Evolutionary conservation across 2,888 invertebrate genomes (phyloP).

Genomic region (Acrobasis suavella): DNA sequence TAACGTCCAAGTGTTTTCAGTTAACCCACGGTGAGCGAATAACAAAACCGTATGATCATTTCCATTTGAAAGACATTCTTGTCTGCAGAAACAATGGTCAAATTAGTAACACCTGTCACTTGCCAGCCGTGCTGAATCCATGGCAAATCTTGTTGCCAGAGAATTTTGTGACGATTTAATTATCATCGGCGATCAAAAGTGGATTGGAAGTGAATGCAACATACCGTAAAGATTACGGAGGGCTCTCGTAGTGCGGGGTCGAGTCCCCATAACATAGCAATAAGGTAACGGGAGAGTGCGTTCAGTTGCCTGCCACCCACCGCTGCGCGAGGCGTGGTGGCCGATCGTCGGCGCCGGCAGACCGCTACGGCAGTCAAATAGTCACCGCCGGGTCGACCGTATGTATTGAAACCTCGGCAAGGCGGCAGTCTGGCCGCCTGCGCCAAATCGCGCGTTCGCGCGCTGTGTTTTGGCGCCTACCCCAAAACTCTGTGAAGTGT

Average conservation of each 20-base stretch:
- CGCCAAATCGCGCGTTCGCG: slow-evolving; percentile 69
- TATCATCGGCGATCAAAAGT: slow-evolving; percentile 13
- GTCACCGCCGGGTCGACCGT: slow-evolving; percentile 66
- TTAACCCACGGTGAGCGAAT: slow-evolving; percentile 56
- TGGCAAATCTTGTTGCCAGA: slow-evolving; percentile 28
- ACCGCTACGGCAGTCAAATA: slow-evolving; percentile 71
- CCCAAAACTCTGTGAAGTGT: slow-evolving; percentile 58
- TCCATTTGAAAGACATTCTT: slow-evolving; percentile 54
- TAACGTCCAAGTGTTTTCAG: slow-evolving; percentile 73
- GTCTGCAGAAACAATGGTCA: slow-evolving; percentile 48
- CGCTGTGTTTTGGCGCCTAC: slow-evolving; percentile 54
- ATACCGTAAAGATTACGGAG: slow-evolving; percentile 51
- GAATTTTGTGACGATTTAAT: slow-evolving; percentile 22
- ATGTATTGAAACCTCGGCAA: slow-evolving; percentile 62
- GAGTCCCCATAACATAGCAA: slow-evolving; percentile 75
- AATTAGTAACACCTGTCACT: slow-evolving; percentile 42
- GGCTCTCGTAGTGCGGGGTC: slow-evolving; percentile 71
- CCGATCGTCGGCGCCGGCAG: slow-evolving; percentile 51
- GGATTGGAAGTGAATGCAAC: slow-evolving; percentile 47
- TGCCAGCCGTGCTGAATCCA: slow-evolving; percentile 16
- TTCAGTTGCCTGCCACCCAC: slow-evolving; percentile 74
- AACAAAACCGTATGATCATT: slow-evolving; percentile 60
- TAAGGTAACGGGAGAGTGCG: slow-evolving; percentile 81
- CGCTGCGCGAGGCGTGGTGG: slow-evolving; percentile 74
- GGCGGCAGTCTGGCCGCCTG: slow-evolving; percentile 68